These are phyloP conservation scores for Petroica traversi DNA, from an alignment of 2,113 vertebrate species.

Conservation along the genomic window DNA sequence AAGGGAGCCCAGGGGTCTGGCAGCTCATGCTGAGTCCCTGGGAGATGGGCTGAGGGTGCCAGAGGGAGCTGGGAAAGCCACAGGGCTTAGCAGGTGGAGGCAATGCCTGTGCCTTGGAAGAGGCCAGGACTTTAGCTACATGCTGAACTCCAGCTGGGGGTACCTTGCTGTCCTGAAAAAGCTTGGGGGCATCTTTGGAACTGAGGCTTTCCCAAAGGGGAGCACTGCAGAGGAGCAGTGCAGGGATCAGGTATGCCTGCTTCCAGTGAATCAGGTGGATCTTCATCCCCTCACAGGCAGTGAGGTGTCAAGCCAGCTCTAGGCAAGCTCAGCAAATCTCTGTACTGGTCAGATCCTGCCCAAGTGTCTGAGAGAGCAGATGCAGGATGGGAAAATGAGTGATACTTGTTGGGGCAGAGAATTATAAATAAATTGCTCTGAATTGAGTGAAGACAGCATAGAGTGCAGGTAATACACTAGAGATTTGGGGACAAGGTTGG, in stretches of 20 bases:
- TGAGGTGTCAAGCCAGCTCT: neutral
- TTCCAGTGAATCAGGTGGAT: accelerated
- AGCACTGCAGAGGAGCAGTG: neutral
- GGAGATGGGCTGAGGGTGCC: neutral
- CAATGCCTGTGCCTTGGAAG: neutral
- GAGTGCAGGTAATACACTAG: neutral
- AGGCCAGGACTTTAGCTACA: neutral
- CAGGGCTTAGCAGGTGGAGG: neutral
- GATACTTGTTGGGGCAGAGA: neutral
- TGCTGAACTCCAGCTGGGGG: neutral
- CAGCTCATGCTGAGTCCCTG: accelerated
- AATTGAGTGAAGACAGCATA: accelerated
- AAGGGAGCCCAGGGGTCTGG: neutral
- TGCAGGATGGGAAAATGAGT: neutral
- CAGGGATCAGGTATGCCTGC: neutral
- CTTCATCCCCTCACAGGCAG: neutral
- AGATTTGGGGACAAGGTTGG: neutral
- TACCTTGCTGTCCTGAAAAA: accelerated
- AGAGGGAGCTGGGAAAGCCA: neutral
- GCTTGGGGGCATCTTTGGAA: neutral
- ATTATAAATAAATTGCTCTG: neutral
- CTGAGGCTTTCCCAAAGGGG: neutral
- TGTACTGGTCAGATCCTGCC: neutral
- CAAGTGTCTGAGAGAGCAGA: neutral
- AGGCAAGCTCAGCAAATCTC: neutral